These are phyloP conservation scores for Bactericera cockerelli DNA, from an alignment of 1,140 invertebrate species.

Conservation along the genomic window DNA sequence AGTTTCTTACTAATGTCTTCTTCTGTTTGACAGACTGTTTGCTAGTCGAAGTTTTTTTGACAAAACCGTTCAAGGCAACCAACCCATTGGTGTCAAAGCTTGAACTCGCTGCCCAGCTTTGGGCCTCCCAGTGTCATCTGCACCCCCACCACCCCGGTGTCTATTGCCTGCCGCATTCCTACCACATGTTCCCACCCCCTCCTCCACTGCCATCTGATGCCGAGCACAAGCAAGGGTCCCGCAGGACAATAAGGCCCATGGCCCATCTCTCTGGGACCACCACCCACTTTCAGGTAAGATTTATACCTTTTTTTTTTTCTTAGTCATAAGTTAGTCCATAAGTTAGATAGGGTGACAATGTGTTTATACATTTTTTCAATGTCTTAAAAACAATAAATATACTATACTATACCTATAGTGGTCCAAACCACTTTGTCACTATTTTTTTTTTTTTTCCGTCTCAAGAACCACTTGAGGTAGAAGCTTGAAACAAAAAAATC, in stretches of 20 bases:
- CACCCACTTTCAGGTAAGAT: constrained; percentile 73
- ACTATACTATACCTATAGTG: too few relatives aligned
- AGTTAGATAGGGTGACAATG: too few relatives aligned
- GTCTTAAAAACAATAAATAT: too few relatives aligned
- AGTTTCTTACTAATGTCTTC: too few relatives aligned
- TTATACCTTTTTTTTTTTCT: constrained; percentile 30
- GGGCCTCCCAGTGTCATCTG: background rate
- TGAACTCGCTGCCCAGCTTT: background rate
- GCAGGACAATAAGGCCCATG: constrained; percentile 28
- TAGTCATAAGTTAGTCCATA: too few relatives aligned
- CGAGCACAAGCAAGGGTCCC: constrained; percentile 23
- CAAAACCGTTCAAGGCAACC: constrained; percentile 3
- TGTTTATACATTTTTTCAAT: too few relatives aligned
- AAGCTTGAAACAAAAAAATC: too few relatives aligned
- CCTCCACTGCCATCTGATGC: constrained; percentile 33
- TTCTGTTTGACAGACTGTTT: constrained; percentile 5
- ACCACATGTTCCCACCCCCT: constrained; percentile 35
- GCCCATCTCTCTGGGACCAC: constrained; percentile 46
- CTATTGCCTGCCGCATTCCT: constrained; percentile 42
- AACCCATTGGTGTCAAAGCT: constrained; percentile 1
- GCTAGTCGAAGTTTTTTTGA: constrained; percentile 8
- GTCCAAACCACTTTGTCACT: too few relatives aligned
- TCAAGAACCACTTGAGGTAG: too few relatives aligned
- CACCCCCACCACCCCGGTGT: background rate
- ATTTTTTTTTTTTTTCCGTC: too few relatives aligned